phyloP scores from a whole-genome alignment of 2,797 vertebrate genomes.

The Hozukius guyotensis region DNA sequence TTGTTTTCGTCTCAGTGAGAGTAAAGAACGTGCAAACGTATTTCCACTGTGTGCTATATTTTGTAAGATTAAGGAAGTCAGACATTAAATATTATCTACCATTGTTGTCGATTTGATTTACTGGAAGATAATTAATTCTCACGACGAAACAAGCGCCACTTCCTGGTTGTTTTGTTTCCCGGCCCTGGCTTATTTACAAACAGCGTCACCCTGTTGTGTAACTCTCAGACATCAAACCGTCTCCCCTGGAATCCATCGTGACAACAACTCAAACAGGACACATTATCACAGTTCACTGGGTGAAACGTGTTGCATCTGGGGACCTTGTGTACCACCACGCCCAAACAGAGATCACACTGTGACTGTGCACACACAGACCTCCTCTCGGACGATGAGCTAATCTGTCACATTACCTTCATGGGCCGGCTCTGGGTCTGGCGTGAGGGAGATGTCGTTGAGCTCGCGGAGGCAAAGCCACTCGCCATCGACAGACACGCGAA shows the following conservation, averaged over 20 bases:
- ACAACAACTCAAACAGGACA: conserved; percentile 36
- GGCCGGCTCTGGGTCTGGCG: conserved; percentile 98
- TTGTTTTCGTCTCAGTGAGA: not conserved
- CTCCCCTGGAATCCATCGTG: conserved; percentile 22
- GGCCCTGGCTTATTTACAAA: conserved; percentile 34
- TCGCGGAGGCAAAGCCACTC: conserved; percentile 99
- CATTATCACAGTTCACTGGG: not conserved
- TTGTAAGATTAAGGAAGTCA: not conserved
- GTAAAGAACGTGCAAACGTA: not conserved
- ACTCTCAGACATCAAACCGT: conserved; percentile 4
- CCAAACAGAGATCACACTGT: conserved; percentile 32
- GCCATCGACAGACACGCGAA: conserved; percentile 98
- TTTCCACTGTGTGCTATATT: not conserved
- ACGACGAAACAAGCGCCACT: conserved; percentile 26
- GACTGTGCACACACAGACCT: not conserved
- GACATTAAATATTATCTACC: not conserved
- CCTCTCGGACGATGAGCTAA: conserved; percentile 25
- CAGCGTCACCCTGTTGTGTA: conserved; percentile 37
- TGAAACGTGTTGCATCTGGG: not conserved
- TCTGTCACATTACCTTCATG: conserved; percentile 91
- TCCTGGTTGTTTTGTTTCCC: conserved; percentile 51
- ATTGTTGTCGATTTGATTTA: not conserved
- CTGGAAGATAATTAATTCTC: not conserved
- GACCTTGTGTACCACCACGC: conserved; percentile 56
- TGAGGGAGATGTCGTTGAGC: conserved; percentile 99